Conservation (phyloP, 2,797 vertebrate species). For the Peromyscus eremicus region DNA sequence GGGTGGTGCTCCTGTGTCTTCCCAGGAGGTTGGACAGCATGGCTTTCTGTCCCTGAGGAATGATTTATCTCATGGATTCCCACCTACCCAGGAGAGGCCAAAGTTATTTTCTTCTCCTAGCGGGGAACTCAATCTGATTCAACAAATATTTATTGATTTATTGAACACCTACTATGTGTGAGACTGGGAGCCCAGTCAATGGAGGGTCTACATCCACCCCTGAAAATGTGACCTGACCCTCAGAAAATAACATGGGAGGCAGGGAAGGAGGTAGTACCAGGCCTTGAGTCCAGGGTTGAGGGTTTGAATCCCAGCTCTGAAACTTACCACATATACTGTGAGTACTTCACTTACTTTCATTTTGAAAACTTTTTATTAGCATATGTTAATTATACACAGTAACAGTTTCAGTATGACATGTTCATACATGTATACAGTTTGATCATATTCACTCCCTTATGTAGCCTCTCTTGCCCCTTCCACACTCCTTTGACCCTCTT, state of each 20-base stretch:
- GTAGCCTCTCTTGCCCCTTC: no score
- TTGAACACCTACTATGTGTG: conserved; percentile 73
- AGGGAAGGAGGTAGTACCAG: no score
- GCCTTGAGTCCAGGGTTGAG: not conserved
- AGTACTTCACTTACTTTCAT: not conserved
- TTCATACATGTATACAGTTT: not conserved
- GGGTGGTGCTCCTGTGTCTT: conserved; percentile 3
- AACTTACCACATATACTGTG: not conserved
- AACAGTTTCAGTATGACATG: not conserved
- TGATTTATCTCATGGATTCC: conserved; percentile 51
- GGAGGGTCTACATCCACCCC: not conserved
- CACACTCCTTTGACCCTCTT: not conserved
- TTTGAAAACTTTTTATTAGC: not conserved
- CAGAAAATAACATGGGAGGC: not conserved
- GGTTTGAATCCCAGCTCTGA: not conserved
- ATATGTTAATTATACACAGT: not conserved
- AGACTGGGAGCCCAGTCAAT: not conserved
- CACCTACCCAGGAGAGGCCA: not conserved
- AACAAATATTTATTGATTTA: conserved; percentile 67
- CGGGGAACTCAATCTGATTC: conserved; percentile 46
- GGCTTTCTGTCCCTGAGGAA: not conserved
- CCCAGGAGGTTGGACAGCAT: not conserved
- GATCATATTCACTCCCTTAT: not conserved
- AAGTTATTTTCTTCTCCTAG: conserved; percentile 56
- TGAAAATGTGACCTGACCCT: not conserved